These are phyloP conservation scores for Alces alces DNA, from an alignment of 2,113 vertebrate genomes.

Conservation along the genomic window DNA sequence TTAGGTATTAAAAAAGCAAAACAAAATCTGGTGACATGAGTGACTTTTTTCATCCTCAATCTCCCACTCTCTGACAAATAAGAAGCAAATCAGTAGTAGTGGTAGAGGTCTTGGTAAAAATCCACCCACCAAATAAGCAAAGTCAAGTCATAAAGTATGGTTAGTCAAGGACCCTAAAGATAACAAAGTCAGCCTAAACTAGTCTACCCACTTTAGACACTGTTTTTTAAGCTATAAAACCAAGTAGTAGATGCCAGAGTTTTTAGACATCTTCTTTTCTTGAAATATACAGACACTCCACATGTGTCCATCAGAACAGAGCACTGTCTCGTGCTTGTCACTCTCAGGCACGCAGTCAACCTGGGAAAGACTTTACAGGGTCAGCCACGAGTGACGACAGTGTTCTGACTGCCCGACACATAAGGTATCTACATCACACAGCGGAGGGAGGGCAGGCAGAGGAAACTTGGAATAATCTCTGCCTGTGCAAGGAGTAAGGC, in stretches of 20 bases:
- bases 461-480: conserved; percentile 44
- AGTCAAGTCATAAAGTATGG: neutral
- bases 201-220: conserved; percentile 59
- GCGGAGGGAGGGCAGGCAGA: conserved; percentile 61
- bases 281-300: conserved; percentile 60
- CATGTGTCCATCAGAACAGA: conserved; percentile 65
- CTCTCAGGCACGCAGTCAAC: conserved; percentile 60
- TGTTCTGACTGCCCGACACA: conserved; percentile 70
- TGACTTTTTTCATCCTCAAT: neutral
- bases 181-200: conserved; percentile 65
- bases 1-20: neutral
- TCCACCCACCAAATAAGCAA: neutral
- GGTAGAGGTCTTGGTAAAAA: neutral
- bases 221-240: conserved; percentile 75
- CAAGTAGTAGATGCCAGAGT: conserved; percentile 64
- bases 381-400: conserved; percentile 63
- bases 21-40: neutral
- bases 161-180: conserved; percentile 59
- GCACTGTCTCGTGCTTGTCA: conserved; percentile 69
- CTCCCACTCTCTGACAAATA: neutral
- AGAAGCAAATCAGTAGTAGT: neutral
- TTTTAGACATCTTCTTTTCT: conserved; percentile 71
- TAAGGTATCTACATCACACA: conserved; percentile 68
- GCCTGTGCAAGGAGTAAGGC: conserved; percentile 56
- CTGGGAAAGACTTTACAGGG: conserved; percentile 70